These are phyloP conservation scores for Physella acuta DNA, from an alignment of 1,140 invertebrate genomes.

Conservation along the genomic window DNA sequence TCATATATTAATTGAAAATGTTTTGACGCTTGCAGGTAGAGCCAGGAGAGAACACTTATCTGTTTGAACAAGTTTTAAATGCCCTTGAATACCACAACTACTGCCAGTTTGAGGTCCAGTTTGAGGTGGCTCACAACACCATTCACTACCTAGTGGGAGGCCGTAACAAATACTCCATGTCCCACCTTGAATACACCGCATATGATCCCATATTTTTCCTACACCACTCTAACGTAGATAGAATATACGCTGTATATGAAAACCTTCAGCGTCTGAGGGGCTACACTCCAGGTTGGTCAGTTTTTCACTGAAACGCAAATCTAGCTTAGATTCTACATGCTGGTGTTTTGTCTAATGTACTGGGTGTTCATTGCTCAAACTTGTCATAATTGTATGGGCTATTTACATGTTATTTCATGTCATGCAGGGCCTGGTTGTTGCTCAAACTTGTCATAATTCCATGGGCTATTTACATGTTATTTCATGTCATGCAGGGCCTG, in stretches of 20 bases:
- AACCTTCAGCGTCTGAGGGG: slow-evolving; percentile 30
- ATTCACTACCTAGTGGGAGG: slow-evolving; percentile 40
- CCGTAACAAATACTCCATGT: slow-evolving; percentile 30
- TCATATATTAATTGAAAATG: no score
- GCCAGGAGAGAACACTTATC: slow-evolving; percentile 19
- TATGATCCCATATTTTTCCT: slow-evolving; percentile 39
- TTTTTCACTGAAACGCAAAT: no score
- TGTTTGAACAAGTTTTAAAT: slow-evolving; percentile 28
- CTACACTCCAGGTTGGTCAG: background rate
- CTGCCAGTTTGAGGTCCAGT: slow-evolving; percentile 39
- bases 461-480: no score
- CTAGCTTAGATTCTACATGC: no score
- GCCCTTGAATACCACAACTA: slow-evolving; percentile 36
- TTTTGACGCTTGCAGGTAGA: slow-evolving; percentile 14
- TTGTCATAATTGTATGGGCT: no score
- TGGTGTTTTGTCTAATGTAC: no score
- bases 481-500: no score
- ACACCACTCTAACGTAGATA: slow-evolving; percentile 36
- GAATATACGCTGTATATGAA: slow-evolving; percentile 32
- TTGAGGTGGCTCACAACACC: slow-evolving; percentile 36
- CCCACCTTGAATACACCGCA: slow-evolving; percentile 34
- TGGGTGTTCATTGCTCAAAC: no score
- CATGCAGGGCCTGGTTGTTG: no score
- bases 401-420: no score
- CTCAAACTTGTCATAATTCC: no score